phyloP scores from a whole-genome alignment of 2,113 vertebrate species.

The Ginglymostoma cirratum region DNA sequence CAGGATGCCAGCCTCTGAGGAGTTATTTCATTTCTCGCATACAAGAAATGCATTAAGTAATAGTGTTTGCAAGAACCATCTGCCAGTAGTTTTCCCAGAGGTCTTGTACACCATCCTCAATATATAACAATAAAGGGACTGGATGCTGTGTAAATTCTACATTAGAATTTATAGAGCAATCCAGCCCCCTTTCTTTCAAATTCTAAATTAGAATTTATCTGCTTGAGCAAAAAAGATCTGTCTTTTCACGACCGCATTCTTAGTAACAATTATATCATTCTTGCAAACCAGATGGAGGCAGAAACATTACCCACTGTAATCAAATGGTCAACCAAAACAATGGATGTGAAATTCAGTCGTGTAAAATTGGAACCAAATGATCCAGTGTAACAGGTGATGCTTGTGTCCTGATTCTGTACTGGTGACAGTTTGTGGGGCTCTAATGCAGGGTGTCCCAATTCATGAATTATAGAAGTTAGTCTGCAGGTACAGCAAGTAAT shows the following conservation, averaged over 20 bases:
- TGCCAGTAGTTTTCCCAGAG: background rate
- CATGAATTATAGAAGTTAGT: too few species aligned
- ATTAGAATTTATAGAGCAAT: too few species aligned
- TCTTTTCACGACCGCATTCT: background rate
- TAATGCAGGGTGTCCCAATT: too few species aligned
- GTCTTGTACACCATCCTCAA: background rate
- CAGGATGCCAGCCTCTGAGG: too few species aligned
- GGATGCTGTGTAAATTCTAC: background rate
- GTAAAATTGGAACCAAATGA: background rate
- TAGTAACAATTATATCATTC: background rate
- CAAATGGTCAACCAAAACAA: background rate
- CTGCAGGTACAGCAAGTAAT: too few species aligned
- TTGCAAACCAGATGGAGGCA: background rate
- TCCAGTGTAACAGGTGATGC: background rate
- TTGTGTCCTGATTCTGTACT: background rate
- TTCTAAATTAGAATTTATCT: background rate
- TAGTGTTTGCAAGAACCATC: background rate
- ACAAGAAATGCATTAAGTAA: background rate
- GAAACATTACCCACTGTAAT: background rate
- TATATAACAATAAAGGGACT: background rate
- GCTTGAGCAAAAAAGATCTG: background rate
- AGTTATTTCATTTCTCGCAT: background rate
- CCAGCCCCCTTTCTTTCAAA: too few species aligned
- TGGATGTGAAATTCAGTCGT: background rate
- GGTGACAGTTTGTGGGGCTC: too few species aligned